These are phyloP conservation scores for Volucella inanis DNA, from an alignment of 2,888 invertebrate genomes.

Conservation along the genomic window DNA sequence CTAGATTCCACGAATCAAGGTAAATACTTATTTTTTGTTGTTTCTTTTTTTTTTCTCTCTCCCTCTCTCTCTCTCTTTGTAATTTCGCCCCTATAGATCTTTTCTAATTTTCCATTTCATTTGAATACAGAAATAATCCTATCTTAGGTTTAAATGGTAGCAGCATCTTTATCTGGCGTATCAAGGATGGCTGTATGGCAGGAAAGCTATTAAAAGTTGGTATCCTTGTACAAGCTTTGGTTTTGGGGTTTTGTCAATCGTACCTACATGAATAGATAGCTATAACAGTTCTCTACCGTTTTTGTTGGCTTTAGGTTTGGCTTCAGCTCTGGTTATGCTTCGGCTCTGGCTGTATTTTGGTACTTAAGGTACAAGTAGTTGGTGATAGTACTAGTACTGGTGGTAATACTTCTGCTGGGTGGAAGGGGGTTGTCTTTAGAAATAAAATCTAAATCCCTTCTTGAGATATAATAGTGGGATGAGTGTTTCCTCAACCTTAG, in stretches of 20 bases:
- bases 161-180: slow-evolving; percentile 70
- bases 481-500: slow-evolving; percentile 28
- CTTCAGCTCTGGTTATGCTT: no score
- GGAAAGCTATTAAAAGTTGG: slow-evolving; percentile 74
- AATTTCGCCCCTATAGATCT: slow-evolving; percentile 72
- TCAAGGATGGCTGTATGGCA: slow-evolving; percentile 61
- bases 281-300: slow-evolving; percentile 62
- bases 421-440: slow-evolving; percentile 45
- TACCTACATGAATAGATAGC: slow-evolving; percentile 58
- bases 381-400: background rate
- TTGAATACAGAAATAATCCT: slow-evolving; percentile 75
- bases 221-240: slow-evolving; percentile 74
- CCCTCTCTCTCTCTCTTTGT: slow-evolving; percentile 2
- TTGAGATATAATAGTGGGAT: slow-evolving; percentile 58
- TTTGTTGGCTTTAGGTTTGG: slow-evolving; percentile 34
- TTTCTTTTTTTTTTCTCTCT: no score
- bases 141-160: slow-evolving; percentile 75
- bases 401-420: slow-evolving; percentile 10
- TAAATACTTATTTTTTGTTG: slow-evolving; percentile 61
- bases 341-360: no score
- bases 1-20: slow-evolving; percentile 74
- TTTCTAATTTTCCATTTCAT: slow-evolving; percentile 75
- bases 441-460: slow-evolving; percentile 64
- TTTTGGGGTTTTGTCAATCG: slow-evolving; percentile 74
- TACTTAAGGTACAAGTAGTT: background rate